Percentiles rank a stretch among this genome's conserved stretches.
phyloP scores from a whole-genome alignment of 2,888 invertebrate genomes.

The Eupeodes luniger region DNA sequence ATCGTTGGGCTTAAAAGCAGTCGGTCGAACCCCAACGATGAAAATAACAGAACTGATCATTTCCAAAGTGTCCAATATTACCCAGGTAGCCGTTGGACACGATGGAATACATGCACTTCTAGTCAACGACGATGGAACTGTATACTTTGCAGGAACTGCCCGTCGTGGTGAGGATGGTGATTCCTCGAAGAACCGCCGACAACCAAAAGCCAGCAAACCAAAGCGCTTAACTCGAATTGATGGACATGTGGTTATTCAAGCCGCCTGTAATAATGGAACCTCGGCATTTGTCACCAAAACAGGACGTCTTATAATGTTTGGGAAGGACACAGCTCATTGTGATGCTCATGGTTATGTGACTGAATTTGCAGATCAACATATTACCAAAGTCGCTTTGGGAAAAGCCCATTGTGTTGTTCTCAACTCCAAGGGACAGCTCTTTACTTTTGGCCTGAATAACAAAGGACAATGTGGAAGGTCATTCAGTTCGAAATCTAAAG shows the following conservation, averaged over 20 bases:
- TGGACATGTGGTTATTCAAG: conserved; percentile 91
- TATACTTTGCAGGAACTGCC: conserved; percentile 93
- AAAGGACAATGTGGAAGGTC: conserved; percentile 98
- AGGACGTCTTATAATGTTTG: conserved; percentile 96
- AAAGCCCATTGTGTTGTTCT: conserved; percentile 98
- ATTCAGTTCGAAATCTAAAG: conserved; percentile 86
- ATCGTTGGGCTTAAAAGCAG: conserved; percentile 92
- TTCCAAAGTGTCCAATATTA: conserved; percentile 89
- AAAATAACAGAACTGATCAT: conserved; percentile 86
- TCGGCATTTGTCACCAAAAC: conserved; percentile 96
- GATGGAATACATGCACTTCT: conserved; percentile 96
- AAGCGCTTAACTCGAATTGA: conserved; percentile 96
- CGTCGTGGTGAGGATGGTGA: conserved; percentile 97
- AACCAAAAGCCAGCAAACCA: conserved; percentile 95
- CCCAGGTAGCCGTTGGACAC: conserved; percentile 94
- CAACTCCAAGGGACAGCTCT: conserved; percentile 94
- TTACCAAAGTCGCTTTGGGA: conserved; percentile 92
- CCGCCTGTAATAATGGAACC: conserved; percentile 97
- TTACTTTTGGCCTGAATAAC: conserved; percentile 98
- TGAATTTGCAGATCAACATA: conserved; percentile 89
- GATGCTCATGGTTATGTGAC: conserved; percentile 90
- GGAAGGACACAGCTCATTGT: conserved; percentile 95
- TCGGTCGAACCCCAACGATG: conserved; percentile 83
- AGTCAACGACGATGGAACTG: conserved; percentile 96
- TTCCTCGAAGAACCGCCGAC: conserved; percentile 90